Base-by-base conservation (phyloP, 1,140 invertebrate species). In the Lepidurus packardi region DNA sequence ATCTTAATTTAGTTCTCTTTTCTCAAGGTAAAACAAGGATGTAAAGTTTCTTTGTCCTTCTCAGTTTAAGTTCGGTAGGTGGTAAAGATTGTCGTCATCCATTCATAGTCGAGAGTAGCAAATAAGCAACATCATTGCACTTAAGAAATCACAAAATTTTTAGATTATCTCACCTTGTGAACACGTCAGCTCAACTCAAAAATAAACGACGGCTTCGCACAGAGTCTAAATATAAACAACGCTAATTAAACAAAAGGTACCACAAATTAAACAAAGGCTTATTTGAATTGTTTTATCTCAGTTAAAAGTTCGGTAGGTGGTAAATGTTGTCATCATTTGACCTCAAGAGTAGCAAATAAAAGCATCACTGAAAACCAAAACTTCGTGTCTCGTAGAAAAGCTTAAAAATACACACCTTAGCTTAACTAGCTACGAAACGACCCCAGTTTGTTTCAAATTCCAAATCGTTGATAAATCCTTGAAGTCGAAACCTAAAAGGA, bases 31-130 rank as follows among this genome's bases (percentile, higher is more conserved):
- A 21, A n/a, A 16, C 8, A 65, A 65, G 7, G 13, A 16, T 47
- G 16, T 21, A 65, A 65, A 13, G 53, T 65, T 65, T 9, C n/a
- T 65, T 65, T 16, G 21, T 9, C 0, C 41, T 25, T 25, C 73
- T 78, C 78, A 78, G 78, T 75, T n/a, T n/a, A 44, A 53, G 13
- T 1, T 77, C 73, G 78, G 44, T 78, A 74, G 78, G 78, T 75
- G 78, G 78, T 78, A 73, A 11, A 78, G 21, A 24, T 65, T 78
- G 78, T 78, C 78, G 78, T 78, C 78, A 78, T 78, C 34, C 78
- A 78, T n/a, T 65, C 65, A 43, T 42, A 78, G 78, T 78, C 78
- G 75, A 78, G 78, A 78, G 78, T 78, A 78, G 78, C 78, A 78
- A 78, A 78, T 78, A 78, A 47, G 8, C 7, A 44, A 42, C 75